A percentile compares a stretch with the other conserved stretches of the same genome.
Conservation (phyloP, 37 sponge, comb jelly and placozoan genomes). For the Geodia barretti region DNA sequence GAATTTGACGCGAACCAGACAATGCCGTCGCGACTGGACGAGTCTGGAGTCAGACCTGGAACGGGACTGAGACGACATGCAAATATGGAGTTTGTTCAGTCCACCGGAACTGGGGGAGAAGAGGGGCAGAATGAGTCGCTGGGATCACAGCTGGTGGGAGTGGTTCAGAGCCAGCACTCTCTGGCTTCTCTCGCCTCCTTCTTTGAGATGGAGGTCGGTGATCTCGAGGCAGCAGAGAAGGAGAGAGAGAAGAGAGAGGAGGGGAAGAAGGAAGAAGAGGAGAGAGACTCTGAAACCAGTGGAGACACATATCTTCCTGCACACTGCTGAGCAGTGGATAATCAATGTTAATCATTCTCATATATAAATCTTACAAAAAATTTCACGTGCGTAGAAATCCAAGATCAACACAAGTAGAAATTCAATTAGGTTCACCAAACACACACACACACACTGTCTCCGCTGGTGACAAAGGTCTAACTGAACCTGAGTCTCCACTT, state of each 20-base stretch:
- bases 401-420: too few species aligned
- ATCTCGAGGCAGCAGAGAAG: neutral
- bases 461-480: too few species aligned
- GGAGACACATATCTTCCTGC: too few species aligned
- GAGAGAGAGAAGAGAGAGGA: neutral
- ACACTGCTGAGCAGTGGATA: too few species aligned
- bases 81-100: neutral
- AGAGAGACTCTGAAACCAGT: too few species aligned
- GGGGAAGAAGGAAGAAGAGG: neutral
- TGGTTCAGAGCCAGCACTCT: neutral
- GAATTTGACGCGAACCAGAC: neutral
- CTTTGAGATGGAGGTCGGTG: neutral
- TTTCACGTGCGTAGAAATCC: too few species aligned
- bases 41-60: neutral
- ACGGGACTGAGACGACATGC: neutral
- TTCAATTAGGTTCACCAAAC: too few species aligned
- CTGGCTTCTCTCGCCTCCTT: neutral
- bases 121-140: neutral
- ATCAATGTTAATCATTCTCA: too few species aligned
- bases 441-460: neutral
- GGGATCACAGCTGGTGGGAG: neutral
- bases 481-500: constrained; percentile 57
- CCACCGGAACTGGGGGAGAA: too few species aligned
- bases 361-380: too few species aligned
- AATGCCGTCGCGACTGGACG: neutral